These are phyloP conservation scores for Ptiloglossa arizonensis DNA, from an alignment of 1,140 invertebrate genomes.

Conservation along the genomic window DNA sequence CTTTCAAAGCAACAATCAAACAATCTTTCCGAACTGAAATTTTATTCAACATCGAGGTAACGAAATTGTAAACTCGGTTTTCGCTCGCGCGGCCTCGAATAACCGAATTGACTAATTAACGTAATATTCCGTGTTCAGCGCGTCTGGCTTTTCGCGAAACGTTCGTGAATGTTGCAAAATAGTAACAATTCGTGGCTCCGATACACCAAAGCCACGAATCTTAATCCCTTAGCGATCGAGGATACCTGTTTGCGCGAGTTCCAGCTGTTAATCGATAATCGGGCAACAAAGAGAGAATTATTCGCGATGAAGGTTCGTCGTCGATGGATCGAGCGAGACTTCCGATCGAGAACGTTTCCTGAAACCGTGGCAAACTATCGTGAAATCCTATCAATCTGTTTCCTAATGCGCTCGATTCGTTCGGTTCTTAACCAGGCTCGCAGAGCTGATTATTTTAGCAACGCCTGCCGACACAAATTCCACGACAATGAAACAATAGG, in stretches of 20 bases:
- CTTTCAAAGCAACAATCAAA: no score
- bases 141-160: background rate
- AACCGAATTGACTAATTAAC: slow-evolving; percentile 16
- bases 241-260: background rate
- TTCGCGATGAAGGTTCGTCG: background rate
- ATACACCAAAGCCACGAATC: background rate
- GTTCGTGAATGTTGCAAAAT: background rate
- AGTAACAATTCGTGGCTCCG: background rate
- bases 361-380: no score
- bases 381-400: background rate
- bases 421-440: background rate
- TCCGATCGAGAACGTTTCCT: background rate
- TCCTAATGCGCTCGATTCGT: background rate
- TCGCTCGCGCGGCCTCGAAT: background rate
- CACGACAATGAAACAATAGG: no score
- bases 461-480: no score
- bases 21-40: no score
- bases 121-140: background rate
- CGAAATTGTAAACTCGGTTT: background rate
- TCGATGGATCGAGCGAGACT: background rate
- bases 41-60: background rate
- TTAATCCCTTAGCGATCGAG: slow-evolving; percentile 1
- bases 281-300: slow-evolving; percentile 1
- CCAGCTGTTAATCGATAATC: slow-evolving; percentile 3
- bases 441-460: no score